Percentiles rank a stretch among this genome's conserved stretches.
These are phyloP conservation scores for Hoplostethus mediterraneus DNA, from an alignment of 2,797 vertebrate species.

Conservation along the genomic window DNA sequence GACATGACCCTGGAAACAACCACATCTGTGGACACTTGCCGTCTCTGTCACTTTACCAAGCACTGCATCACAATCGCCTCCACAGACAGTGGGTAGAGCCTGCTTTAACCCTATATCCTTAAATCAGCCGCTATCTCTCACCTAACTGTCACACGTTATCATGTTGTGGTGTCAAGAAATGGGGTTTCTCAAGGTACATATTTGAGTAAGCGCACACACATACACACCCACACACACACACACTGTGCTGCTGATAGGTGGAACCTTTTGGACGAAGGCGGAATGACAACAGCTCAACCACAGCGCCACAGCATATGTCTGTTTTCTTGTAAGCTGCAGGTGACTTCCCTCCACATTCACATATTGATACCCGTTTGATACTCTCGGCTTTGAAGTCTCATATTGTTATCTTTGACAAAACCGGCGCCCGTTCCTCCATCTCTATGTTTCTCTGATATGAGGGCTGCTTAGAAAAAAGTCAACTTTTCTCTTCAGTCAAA, in stretches of 20 bases:
- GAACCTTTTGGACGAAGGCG: constrained; percentile 1
- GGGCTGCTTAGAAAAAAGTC: neutral
- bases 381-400: constrained; percentile 47
- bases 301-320: constrained; percentile 34
- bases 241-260: constrained; percentile 1
- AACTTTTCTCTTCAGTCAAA: neutral
- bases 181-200: neutral
- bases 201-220: neutral
- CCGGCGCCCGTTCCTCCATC: constrained; percentile 9
- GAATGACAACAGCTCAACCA: constrained; percentile 42
- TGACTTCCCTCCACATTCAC: constrained; percentile 49
- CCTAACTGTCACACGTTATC: constrained; percentile 5
- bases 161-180: neutral
- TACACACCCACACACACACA: neutral
- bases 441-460: constrained; percentile 18
- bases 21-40: neutral
- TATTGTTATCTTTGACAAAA: constrained; percentile 41
- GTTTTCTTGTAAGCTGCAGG: constrained; percentile 74
- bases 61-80: neutral
- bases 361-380: constrained; percentile 26
- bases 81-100: neutral
- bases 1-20: neutral
- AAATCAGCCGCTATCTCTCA: neutral
- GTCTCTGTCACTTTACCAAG: neutral
- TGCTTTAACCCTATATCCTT: neutral